A percentile compares a stretch with the other conserved stretches of the same genome.
phyloP scores from a whole-genome alignment of 1,140 invertebrate genomes.

The Aphis craccivora region DNA sequence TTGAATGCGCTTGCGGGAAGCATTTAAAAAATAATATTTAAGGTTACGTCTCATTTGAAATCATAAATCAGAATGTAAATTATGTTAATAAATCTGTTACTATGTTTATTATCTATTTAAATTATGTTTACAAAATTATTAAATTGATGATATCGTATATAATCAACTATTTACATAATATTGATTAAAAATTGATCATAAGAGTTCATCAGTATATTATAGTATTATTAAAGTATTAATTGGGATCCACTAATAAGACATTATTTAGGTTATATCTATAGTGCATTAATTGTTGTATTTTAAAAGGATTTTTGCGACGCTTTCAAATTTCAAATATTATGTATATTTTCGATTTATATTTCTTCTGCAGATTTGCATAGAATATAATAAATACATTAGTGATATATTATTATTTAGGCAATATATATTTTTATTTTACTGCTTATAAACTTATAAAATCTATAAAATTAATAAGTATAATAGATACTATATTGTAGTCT shows the following conservation, averaged over 20 bases:
- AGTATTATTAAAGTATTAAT: background rate
- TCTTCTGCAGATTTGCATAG: too few relatives aligned
- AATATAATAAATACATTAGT: too few relatives aligned
- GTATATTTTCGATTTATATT: too few relatives aligned
- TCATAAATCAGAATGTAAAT: constrained; percentile 20
- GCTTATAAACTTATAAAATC: too few relatives aligned
- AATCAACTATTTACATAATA: background rate
- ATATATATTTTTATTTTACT: too few relatives aligned
- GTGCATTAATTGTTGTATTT: background rate
- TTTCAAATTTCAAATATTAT: background rate
- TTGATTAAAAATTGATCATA: background rate
- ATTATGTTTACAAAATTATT: background rate
- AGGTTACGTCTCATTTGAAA: background rate
- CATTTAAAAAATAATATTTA: constrained; percentile 3
- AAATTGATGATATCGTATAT: background rate
- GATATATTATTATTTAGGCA: too few relatives aligned
- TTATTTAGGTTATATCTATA: background rate
- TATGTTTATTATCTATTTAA: background rate
- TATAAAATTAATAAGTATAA: too few relatives aligned
- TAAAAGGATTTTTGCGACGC: background rate
- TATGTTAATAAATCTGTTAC: background rate
- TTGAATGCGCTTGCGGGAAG: background rate
- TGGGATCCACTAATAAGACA: background rate
- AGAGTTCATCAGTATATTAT: background rate
- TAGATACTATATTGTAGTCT: too few relatives aligned